These are phyloP conservation scores for Tanypteryx hageni DNA, from an alignment of 2,888 invertebrate species.

Conservation along the genomic window DNA sequence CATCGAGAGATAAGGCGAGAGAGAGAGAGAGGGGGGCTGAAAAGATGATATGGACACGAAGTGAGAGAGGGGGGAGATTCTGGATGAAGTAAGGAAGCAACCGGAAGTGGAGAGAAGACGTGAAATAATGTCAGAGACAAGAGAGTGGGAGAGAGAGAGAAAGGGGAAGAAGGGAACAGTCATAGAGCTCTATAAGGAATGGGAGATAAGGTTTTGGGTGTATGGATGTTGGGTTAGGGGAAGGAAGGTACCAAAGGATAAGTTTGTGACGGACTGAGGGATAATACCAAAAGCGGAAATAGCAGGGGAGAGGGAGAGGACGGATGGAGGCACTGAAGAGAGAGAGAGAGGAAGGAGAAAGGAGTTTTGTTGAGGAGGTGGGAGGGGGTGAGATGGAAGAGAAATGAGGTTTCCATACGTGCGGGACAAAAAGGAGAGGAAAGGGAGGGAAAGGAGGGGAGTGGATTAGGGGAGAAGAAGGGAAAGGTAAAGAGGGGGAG, in stretches of 20 bases:
- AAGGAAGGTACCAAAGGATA: not conserved
- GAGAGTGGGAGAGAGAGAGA: not conserved
- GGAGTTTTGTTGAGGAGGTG: not conserved
- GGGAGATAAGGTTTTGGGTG: slow-evolving; percentile 24
- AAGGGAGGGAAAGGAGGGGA: not conserved
- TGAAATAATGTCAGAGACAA: not conserved
- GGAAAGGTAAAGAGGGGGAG: not conserved
- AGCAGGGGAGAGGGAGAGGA: not conserved
- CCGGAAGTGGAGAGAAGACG: slow-evolving; percentile 20
- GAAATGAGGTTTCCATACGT: not conserved
- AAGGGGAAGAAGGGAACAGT: not conserved
- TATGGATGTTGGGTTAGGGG: not conserved
- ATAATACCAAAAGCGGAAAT: not conserved
- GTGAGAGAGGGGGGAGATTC: not conserved
- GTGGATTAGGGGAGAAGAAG: not conserved
- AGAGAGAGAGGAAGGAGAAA: not conserved
- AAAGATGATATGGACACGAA: not conserved
- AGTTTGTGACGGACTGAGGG: slow-evolving; percentile 24
- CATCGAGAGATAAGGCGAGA: not conserved
- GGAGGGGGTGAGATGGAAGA: not conserved
- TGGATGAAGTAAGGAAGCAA: slow-evolving; percentile 28
- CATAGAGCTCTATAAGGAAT: slow-evolving; percentile 20
- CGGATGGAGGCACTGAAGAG: not conserved
- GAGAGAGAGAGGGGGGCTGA: not conserved
- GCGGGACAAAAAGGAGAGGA: not conserved